Percentiles rank a stretch among this genome's conserved stretches.
Conservation (phyloP, 2,113 vertebrate species). For the Colinus virginianus region DNA sequence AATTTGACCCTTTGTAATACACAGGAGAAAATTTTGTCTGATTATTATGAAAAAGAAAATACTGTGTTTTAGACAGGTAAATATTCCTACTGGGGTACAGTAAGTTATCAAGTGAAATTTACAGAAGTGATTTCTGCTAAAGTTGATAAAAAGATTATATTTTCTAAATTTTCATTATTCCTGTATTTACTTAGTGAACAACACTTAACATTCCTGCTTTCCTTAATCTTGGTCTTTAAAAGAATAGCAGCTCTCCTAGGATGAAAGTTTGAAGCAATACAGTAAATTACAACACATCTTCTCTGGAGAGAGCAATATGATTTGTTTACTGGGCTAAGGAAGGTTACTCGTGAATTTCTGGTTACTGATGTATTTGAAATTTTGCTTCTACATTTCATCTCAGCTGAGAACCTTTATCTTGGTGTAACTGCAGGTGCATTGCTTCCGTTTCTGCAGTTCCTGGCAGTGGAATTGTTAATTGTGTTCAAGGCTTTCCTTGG, state of each 20-base stretch:
- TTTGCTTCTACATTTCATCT: neutral
- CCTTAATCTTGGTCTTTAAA: neutral
- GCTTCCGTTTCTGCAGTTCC: neutral
- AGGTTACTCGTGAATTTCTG: neutral
- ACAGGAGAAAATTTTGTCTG: neutral
- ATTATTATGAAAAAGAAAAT: neutral
- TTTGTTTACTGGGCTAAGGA: neutral
- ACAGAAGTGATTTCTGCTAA: neutral
- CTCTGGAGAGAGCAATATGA: neutral
- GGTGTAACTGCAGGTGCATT: neutral
- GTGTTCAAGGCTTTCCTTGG: neutral
- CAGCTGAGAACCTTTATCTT: accelerated
- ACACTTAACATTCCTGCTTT: neutral
- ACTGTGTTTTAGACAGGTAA: neutral
- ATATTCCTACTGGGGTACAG: neutral
- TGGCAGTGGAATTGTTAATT: accelerated
- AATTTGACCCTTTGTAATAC: constrained; percentile 6
- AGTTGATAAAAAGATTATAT: neutral
- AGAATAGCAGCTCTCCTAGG: neutral
- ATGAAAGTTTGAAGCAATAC: neutral
- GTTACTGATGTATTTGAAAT: neutral
- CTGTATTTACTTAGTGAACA: neutral
- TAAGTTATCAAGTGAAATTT: neutral
- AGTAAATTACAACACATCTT: neutral
- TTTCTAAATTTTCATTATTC: neutral